Conservation (phyloP, 2,797 vertebrate genomes). For the Bucorvus abyssinicus region DNA sequence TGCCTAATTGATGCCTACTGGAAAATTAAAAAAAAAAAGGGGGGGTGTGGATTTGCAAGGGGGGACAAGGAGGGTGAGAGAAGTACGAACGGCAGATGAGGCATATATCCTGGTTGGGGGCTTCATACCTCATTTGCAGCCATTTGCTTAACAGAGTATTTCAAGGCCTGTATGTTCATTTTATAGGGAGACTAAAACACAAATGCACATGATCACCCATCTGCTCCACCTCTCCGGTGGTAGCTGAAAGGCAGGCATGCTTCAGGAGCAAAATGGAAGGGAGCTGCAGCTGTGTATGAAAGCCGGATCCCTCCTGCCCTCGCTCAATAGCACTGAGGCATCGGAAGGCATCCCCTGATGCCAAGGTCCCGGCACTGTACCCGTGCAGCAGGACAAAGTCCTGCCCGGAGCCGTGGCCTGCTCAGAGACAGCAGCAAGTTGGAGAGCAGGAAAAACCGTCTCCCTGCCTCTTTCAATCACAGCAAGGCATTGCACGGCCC, state of each 20-base stretch:
- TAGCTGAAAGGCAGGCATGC: background rate
- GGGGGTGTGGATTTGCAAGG: fast-evolving
- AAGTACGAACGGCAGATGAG: background rate
- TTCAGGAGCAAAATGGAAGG: background rate
- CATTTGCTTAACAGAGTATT: background rate
- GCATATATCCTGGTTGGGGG: background rate
- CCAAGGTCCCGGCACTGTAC: fast-evolving
- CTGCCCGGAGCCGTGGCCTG: fast-evolving
- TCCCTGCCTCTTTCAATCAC: background rate
- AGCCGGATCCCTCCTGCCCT: fast-evolving
- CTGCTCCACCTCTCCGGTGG: background rate
- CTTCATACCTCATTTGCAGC: conserved; percentile 34
- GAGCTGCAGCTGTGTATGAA: background rate
- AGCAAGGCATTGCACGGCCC: background rate
- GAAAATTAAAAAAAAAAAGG: background rate
- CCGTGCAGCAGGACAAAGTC: background rate
- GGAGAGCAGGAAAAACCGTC: background rate
- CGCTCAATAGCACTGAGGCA: background rate
- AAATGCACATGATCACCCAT: background rate
- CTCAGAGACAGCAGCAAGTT: background rate
- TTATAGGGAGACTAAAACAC: background rate
- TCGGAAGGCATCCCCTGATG: fast-evolving
- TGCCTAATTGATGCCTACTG: conserved; percentile 49
- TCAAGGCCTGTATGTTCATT: background rate
- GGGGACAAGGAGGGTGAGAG: background rate